Percentiles rank a stretch among this genome's conserved stretches.
Conservation (phyloP, 2,113 vertebrate species). For the Nycticebus coucang region DNA sequence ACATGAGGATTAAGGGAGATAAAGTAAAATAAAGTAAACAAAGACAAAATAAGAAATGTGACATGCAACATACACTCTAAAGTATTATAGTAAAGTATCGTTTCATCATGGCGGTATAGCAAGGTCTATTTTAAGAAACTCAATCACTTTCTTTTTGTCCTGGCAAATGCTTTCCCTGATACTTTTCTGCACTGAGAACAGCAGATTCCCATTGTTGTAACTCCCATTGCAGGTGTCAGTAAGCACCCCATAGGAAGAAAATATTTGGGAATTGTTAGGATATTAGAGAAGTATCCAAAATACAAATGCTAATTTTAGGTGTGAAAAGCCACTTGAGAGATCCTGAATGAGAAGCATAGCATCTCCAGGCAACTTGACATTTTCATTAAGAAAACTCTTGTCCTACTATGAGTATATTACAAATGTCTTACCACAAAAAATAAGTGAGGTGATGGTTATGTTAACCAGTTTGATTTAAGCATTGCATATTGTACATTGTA, state of each 20-base stretch:
- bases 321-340: constrained; percentile 47
- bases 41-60: neutral
- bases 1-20: neutral
- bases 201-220: neutral
- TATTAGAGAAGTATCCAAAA: constrained; percentile 35
- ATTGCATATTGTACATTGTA: no score
- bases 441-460: no score
- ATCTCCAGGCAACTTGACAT: constrained; percentile 56
- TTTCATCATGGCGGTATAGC: neutral
- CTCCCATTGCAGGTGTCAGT: neutral
- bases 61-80: neutral
- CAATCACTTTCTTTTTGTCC: neutral
- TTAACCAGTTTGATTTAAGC: no score
- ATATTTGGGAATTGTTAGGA: constrained; percentile 11
- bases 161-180: neutral
- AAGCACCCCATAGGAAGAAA: neutral
- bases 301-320: constrained; percentile 23
- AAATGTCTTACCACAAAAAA: no score
- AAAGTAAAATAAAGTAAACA: neutral
- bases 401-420: no score
- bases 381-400: constrained; percentile 56
- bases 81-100: neutral
- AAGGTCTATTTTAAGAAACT: neutral
- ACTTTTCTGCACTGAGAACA: neutral
- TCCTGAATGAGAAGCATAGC: neutral